Evolutionary conservation across 2,888 invertebrate genomes (phyloP).

Genomic region (Pandemis cinnamomeana): DNA sequence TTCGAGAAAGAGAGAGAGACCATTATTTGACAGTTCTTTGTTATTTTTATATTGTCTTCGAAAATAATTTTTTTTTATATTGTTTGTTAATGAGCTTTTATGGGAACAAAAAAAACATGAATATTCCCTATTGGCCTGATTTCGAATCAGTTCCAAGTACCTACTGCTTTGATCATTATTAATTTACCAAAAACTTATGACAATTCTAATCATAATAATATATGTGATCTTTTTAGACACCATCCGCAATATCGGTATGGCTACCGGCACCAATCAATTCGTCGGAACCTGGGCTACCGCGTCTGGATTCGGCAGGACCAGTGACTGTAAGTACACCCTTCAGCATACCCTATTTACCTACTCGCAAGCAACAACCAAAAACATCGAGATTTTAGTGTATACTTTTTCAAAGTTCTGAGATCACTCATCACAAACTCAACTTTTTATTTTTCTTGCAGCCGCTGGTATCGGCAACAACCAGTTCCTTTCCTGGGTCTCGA

Average conservation of each 20-base stretch:
- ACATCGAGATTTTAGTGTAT: background rate
- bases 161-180: background rate
- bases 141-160: background rate
- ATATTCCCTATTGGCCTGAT: background rate
- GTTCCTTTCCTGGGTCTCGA: conserved; percentile 63
- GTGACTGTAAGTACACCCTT: conserved; percentile 51
- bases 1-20: too few relatives aligned
- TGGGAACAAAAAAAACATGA: too few relatives aligned
- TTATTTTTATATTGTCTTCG: too few relatives aligned
- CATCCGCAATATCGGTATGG: conserved; percentile 47
- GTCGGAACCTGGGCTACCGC: conserved; percentile 47
- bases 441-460: conserved; percentile 41
- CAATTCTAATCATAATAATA: background rate
- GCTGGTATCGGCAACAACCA: conserved; percentile 49
- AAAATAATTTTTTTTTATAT: too few relatives aligned
- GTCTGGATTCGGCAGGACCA: conserved; percentile 56
- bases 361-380: background rate
- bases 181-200: background rate
- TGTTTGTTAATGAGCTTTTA: too few relatives aligned
- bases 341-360: background rate
- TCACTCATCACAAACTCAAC: background rate
- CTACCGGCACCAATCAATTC: conserved; percentile 44
- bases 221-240: conserved; percentile 32
- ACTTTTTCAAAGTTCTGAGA: background rate
- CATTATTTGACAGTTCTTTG: too few relatives aligned